Base-by-base conservation (phyloP, 2,888 invertebrate genomes). In the Andricus quercusramuli region DNA sequence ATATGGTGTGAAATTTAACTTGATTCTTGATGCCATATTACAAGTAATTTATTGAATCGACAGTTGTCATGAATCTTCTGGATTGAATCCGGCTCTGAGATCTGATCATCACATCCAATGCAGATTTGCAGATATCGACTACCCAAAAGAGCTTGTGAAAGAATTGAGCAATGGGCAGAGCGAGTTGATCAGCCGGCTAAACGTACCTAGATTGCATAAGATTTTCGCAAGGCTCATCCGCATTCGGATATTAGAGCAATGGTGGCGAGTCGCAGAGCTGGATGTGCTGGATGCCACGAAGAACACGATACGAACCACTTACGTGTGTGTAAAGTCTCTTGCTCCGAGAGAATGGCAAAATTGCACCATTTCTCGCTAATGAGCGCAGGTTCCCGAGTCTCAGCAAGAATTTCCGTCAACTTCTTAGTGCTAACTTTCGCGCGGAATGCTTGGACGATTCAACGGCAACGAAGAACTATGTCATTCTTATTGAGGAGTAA, bases 351-450 rank as follows among this genome's bases (percentile, higher is more conserved):
- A 62, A 62, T 62, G 62, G 62, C 62, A 62, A 62, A 62, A 62
- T 62, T 62, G 62, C 62, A 62, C 62, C 62, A 62, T 62, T 62
- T 62, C 62, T 62, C 62, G 25, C 62, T 62, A 62, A 62, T 62
- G 62, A 62, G 62, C 25, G 25, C 25, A 62, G 25, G 56, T 59
- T 59, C 56, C 56, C 56, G 56, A 59, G 56, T 22, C 51, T 56
- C 15, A 25, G 62, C 25, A 62, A 62, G 62, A 62, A 62, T 62
- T 62, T 62, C 62, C 62, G 62, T 62, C 25, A 25, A 62, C 15
- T 62, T 62, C 62, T 25, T 25, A 25, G 62, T 62, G 62, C 62
- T 25, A 62, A 62, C 62, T 62, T 62, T 62, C 62, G 62, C 62
- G 15, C 56, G 56, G 56, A 56, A 56, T 56, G 56, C 56, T n/a